A percentile compares a stretch with the other conserved stretches of the same genome.
Evolutionary conservation across 2,113 vertebrate genomes (phyloP).

Genomic region (Tachycineta bicolor): DNA sequence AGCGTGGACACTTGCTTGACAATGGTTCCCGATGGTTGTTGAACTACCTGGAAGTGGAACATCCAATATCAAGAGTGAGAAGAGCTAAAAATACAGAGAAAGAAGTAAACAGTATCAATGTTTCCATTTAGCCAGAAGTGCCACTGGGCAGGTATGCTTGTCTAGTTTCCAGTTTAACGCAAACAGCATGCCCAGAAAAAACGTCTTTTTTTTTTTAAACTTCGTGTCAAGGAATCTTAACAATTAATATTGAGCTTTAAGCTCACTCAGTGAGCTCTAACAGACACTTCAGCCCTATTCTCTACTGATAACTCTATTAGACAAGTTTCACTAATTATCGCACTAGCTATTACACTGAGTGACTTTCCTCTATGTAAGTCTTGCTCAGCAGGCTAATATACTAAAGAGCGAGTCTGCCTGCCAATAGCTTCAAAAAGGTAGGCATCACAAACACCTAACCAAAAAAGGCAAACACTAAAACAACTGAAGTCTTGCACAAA

Average conservation of each 20-base stretch:
- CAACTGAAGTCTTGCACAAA: neutral
- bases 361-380: neutral
- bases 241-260: neutral
- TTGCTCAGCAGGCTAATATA: neutral
- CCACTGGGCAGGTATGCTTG: neutral
- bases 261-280: neutral
- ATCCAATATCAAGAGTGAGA: neutral
- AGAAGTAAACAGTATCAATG: neutral
- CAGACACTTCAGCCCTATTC: neutral
- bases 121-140: neutral
- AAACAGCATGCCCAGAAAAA: neutral
- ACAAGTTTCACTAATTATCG: neutral
- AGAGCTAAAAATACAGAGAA: conserved; percentile 22
- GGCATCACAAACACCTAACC: neutral
- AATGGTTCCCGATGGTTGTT: conserved; percentile 70
- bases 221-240: neutral
- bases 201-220: neutral
- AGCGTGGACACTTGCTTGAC: conserved; percentile 65
- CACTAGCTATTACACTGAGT: neutral
- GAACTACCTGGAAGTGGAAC: conserved; percentile 77
- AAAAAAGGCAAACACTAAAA: neutral
- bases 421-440: neutral
- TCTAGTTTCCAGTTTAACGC: neutral
- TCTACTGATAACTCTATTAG: neutral
- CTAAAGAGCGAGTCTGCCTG: neutral